These are phyloP conservation scores for Notospermus geniculatus DNA, from an alignment of 1,140 invertebrate species.

Conservation along the genomic window DNA sequence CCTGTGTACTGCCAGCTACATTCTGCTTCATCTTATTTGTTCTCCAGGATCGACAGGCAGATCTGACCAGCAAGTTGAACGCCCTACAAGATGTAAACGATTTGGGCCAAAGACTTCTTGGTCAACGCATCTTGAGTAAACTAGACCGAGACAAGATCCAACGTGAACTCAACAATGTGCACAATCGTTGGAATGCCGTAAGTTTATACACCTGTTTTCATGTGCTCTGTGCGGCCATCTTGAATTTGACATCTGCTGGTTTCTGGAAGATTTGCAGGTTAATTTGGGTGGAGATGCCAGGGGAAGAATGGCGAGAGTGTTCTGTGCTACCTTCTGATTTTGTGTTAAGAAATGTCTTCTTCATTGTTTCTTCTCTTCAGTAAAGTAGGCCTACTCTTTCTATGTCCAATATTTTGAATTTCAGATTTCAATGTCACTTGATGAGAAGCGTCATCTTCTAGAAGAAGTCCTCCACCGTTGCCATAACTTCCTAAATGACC, in stretches of 20 bases:
- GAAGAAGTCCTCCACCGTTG: conserved; percentile 33
- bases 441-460: conserved; percentile 26
- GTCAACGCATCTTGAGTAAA: conserved; percentile 27
- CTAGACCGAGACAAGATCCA: conserved; percentile 45
- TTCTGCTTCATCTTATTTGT: too few species aligned
- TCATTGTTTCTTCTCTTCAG: too few species aligned
- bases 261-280: background rate
- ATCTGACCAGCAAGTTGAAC: conserved; percentile 63
- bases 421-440: background rate
- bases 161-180: conserved; percentile 45
- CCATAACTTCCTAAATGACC: conserved; percentile 29
- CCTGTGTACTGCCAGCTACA: too few species aligned
- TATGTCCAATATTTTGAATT: too few species aligned
- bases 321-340: too few species aligned
- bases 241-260: background rate
- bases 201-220: too few species aligned
- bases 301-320: too few species aligned
- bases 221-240: too few species aligned
- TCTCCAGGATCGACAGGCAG: conserved; percentile 74
- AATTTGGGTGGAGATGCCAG: too few species aligned
- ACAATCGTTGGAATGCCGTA: conserved; percentile 45
- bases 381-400: too few species aligned
- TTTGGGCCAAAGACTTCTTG: conserved; percentile 34
- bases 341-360: too few species aligned
- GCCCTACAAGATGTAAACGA: conserved; percentile 56